Base-by-base conservation (phyloP, 1,140 invertebrate genomes). In the Drosophila setifemur region DNA sequence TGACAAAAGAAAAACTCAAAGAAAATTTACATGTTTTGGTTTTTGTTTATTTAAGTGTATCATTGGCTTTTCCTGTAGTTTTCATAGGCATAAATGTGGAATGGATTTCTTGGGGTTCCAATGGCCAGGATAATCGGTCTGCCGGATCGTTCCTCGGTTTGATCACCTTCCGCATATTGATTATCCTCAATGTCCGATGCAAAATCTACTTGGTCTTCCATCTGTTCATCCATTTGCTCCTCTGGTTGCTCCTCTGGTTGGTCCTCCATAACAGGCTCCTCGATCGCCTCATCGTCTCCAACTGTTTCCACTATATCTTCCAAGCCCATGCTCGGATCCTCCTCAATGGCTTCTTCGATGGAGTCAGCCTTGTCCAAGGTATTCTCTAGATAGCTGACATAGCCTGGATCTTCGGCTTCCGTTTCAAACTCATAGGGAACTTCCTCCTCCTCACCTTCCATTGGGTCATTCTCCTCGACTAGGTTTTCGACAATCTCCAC, bases 31-130 rank as follows among this genome's bases (percentile, higher is more conserved):
- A 14, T 14, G 6, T 37, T 37, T 18, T 37, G 33, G 1, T 37
- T 19, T 63, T 23, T n/a, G 12, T 64, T 64, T 64, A 63, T 60
- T 58, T 18, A 63, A 16, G 5, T 12, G 5, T 23, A 23, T 29
- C 14, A 28, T 28, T 48, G 31, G 25, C 14, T 2, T 12, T 25
- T 5, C 28, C 49, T 14, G 40, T 64, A 64, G 26, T 64, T 42
- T 39, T 64, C 60, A 37, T 64, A 64, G 33, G 60, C 33, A 48
- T 64, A 64, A 23, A 64, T 37, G 19, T 64, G 60, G 31, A 64
- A 64, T 0, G 60, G 60, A 6, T 64, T 64, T 64, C 60, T 37
- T 8, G 60, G 60, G 0, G 33, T 64, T 18, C 57, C 60, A 14
- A 64, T 19, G 9, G 60, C 58, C 19, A 64, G 19, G 14, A 64